Evolutionary conservation across 2,113 vertebrate genomes (phyloP).

Genomic region (Aspiorhynchus laticeps): DNA sequence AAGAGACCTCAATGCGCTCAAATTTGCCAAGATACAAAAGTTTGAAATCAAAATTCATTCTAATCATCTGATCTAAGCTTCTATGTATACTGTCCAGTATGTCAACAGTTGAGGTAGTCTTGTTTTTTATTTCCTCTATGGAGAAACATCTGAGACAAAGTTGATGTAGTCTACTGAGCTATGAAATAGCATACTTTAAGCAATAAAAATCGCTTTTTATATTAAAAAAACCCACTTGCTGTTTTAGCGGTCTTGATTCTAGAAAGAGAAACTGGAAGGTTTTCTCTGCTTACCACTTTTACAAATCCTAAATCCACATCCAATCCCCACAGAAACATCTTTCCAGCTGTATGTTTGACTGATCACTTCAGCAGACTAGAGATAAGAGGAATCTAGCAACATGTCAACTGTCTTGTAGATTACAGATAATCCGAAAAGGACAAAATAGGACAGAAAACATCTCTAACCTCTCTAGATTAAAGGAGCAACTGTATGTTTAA

Average conservation of each 20-base stretch:
- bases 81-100: neutral
- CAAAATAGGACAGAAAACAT: neutral
- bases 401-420: neutral
- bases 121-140: neutral
- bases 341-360: neutral
- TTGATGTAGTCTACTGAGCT: neutral
- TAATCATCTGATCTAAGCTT: neutral
- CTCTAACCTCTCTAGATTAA: neutral
- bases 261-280: neutral
- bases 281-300: neutral
- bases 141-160: neutral
- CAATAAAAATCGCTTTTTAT: neutral
- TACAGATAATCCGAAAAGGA: neutral
- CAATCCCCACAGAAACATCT: neutral
- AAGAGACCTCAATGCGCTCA: neutral
- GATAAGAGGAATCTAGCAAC: neutral
- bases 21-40: neutral
- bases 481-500: neutral
- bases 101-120: neutral
- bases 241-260: neutral
- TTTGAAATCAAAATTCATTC: neutral
- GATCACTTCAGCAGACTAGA: neutral
- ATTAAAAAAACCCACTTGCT: neutral
- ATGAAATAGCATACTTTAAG: neutral
- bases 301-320: conserved; percentile 10